Base-by-base conservation (phyloP, 2,888 invertebrate genomes). In the Macaria liturata region DNA sequence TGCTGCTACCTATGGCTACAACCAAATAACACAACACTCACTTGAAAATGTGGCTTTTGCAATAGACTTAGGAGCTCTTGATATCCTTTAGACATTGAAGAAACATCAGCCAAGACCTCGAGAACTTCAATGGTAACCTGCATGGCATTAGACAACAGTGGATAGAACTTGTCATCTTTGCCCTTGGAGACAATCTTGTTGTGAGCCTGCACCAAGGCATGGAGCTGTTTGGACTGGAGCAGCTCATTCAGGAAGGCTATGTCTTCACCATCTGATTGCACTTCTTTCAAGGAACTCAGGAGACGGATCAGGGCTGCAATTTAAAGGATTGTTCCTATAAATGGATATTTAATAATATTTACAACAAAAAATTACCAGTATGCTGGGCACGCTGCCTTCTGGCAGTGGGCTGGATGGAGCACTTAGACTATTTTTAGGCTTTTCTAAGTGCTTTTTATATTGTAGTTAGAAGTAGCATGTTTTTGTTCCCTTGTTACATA, bases 171-270 rank as follows among this genome's bases (percentile, higher is more conserved):
- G 74, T 97, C 97, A 92, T 97, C 96, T 75, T 96, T 95, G 54
- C 96, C 95, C 87, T 96, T 96, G 71, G 95, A 95, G 59, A 96
- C 93, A 72, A 97, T 97, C 87, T 96, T 97, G 80, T 97, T 97
- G 83, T 98, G 97, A 61, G 97, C 97, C 88, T 97, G 96, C 34
- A 98, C 97, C 69, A 98, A 92, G 39, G 98, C 97, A 88, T 97
- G 96, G 1, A 98, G 93, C 81, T 97, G 97, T 83, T 96, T 96
- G 4, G 97, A 97, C 81, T 96, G 96, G 49, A 98, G 91, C 50
- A 98, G 89, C 67, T 96, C 96, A 85, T 95, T 96, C 8, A 98
- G 93, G 81, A 98, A 98, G 48, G 95, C 95, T 64, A 97, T 94
- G 88, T 98, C 98, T 85, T 97, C 97, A 70, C 97, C 97, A 63